These are phyloP conservation scores for Sebastes umbrosus DNA, from an alignment of 2,797 vertebrate species.

Conservation along the genomic window DNA sequence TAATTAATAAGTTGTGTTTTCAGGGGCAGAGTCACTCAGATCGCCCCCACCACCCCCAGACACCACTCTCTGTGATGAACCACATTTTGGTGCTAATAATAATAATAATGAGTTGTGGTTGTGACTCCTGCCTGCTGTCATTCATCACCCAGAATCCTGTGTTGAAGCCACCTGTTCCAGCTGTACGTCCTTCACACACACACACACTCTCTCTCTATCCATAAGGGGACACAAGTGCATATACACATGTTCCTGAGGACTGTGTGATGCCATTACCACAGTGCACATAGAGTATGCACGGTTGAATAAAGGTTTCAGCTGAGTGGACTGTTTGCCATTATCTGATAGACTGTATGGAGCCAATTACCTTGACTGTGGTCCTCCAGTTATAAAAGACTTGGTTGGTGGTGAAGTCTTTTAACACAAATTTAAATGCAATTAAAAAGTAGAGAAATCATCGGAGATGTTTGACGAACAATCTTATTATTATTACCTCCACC, in stretches of 20 bases:
- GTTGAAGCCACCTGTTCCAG: background rate
- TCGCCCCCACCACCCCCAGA: too few relatives aligned
- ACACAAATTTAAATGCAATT: background rate
- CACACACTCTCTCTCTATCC: too few relatives aligned
- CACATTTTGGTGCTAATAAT: too few relatives aligned
- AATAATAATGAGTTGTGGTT: background rate
- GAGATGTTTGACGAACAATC: too few relatives aligned
- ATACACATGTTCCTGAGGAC: background rate
- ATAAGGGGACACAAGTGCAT: too few relatives aligned
- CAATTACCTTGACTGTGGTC: background rate
- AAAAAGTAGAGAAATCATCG: too few relatives aligned
- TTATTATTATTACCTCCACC: too few relatives aligned
- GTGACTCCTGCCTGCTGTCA: background rate
- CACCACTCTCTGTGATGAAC: too few relatives aligned
- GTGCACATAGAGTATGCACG: background rate
- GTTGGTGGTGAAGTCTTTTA: background rate
- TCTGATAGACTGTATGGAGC: background rate
- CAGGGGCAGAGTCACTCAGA: too few relatives aligned
- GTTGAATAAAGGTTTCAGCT: background rate
- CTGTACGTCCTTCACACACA: too few relatives aligned
- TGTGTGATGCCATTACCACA: background rate
- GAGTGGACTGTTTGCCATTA: background rate
- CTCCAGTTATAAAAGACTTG: background rate
- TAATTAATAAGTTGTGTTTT: too few relatives aligned
- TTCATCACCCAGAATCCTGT: background rate